Conservation (phyloP, 2,797 vertebrate genomes). For the Meda fulgida region DNA sequence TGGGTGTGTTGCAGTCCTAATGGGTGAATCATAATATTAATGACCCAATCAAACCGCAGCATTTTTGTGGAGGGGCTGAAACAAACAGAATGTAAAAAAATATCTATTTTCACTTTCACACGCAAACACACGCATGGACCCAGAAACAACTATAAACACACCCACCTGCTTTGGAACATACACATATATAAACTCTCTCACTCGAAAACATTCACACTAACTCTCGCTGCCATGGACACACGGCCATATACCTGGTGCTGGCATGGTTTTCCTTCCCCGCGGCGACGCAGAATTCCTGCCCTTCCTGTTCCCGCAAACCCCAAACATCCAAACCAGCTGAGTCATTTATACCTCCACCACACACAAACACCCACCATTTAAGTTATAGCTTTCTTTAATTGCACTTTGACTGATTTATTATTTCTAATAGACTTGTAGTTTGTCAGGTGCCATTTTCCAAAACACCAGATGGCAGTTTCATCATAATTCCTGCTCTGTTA, state of each 20-base stretch:
- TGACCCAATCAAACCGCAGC: slow-evolving; percentile 39
- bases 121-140: not conserved
- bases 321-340: slow-evolving; percentile 52
- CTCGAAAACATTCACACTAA: slow-evolving; percentile 26
- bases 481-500: not conserved
- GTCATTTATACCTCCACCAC: slow-evolving; percentile 44
- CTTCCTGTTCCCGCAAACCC: slow-evolving; percentile 61
- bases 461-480: slow-evolving; percentile 15
- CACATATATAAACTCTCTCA: not conserved
- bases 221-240: slow-evolving; percentile 24
- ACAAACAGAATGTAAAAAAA: slow-evolving; percentile 3
- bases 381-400: slow-evolving; percentile 24
- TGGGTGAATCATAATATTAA: slow-evolving; percentile 53
- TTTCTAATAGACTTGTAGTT: not conserved
- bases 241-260: slow-evolving; percentile 31
- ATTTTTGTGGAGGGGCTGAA: slow-evolving; percentile 3
- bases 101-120: not conserved
- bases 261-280: slow-evolving; percentile 54
- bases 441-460: slow-evolving; percentile 21
- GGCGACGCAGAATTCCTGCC: slow-evolving; percentile 49
- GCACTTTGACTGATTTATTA: slow-evolving; percentile 27
- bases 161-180: slow-evolving; percentile 16
- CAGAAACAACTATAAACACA: slow-evolving; percentile 8
- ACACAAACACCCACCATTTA: slow-evolving; percentile 34
- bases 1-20: slow-evolving; percentile 39